phyloP scores from a whole-genome alignment of 2,797 vertebrate species.

The Molossus alvarezi region DNA sequence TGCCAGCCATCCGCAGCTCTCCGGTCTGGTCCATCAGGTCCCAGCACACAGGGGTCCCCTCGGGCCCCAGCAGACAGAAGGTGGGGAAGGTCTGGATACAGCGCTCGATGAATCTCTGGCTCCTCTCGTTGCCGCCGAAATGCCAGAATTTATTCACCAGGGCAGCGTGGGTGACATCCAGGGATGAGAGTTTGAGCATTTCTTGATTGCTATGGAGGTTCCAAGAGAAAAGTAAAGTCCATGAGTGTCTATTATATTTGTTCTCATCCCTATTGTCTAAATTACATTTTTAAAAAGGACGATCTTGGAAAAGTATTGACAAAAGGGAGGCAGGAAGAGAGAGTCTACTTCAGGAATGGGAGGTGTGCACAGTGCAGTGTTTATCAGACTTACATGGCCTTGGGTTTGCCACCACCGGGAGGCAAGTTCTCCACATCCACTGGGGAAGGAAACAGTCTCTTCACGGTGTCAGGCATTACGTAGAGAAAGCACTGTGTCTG shows the following conservation, averaged over 20 bases:
- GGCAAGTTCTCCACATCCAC: conserved; percentile 3
- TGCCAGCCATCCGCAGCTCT: conserved; percentile 42
- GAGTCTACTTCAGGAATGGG: background rate
- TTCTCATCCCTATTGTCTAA: background rate
- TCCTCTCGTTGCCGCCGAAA: conserved; percentile 72
- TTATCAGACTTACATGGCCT: conserved; percentile 74
- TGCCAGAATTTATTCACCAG: conserved; percentile 71
- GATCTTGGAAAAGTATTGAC: background rate
- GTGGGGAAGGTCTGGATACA: conserved; percentile 69
- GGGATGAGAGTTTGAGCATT: conserved; percentile 59
- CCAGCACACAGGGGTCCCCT: conserved; percentile 57
- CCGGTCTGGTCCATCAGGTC: background rate
- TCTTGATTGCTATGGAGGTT: conserved; percentile 62
- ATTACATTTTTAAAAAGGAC: background rate
- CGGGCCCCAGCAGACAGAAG: conserved; percentile 15
- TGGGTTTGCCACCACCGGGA: background rate
- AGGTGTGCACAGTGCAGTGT: background rate
- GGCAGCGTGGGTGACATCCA: conserved; percentile 46
- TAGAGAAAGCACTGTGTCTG: conserved; percentile 59
- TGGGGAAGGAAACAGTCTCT: conserved; percentile 58
- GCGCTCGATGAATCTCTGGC: conserved; percentile 43
- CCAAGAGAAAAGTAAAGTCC: conserved; percentile 25
- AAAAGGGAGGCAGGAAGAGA: background rate
- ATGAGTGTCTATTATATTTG: background rate
- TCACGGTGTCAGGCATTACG: rapidly evolving